A percentile compares a stretch with the other conserved stretches of the same genome.
These are phyloP conservation scores for Anoplopoma fimbria DNA, from an alignment of 2,113 vertebrate genomes.

Conservation along the genomic window DNA sequence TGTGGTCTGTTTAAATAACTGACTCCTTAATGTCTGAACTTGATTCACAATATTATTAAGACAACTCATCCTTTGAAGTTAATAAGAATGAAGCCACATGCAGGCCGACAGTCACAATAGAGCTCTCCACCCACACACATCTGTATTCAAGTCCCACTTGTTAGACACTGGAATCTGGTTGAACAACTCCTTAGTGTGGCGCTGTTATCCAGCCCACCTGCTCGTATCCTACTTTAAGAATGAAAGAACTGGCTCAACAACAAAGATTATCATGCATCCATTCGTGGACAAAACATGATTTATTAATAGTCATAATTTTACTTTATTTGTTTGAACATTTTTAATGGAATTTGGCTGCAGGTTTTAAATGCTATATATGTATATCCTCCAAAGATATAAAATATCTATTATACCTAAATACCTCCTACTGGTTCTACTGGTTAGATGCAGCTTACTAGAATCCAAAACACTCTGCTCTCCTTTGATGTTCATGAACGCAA, in stretches of 20 bases:
- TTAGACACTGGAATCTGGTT: slow-evolving; percentile 48
- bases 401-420: no score
- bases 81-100: background rate
- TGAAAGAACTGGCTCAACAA: background rate
- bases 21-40: slow-evolving; percentile 30
- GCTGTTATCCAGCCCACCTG: slow-evolving; percentile 5
- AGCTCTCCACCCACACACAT: background rate
- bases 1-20: background rate
- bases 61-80: slow-evolving; percentile 39
- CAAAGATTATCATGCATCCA: background rate
- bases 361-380: background rate
- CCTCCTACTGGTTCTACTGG: no score
- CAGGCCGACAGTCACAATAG: background rate
- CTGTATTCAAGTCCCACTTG: background rate
- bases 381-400: background rate
- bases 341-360: background rate
- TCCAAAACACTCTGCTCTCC: no score
- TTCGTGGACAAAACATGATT: background rate
- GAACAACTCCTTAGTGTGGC: slow-evolving; percentile 27
- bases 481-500: no score
- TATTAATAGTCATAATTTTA: background rate
- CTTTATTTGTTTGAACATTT: no score
- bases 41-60: slow-evolving; percentile 27
- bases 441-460: no score
- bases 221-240: background rate